Evolutionary conservation across 2,113 vertebrate species (phyloP).

Genomic region (Hippocampus abdominalis): DNA sequence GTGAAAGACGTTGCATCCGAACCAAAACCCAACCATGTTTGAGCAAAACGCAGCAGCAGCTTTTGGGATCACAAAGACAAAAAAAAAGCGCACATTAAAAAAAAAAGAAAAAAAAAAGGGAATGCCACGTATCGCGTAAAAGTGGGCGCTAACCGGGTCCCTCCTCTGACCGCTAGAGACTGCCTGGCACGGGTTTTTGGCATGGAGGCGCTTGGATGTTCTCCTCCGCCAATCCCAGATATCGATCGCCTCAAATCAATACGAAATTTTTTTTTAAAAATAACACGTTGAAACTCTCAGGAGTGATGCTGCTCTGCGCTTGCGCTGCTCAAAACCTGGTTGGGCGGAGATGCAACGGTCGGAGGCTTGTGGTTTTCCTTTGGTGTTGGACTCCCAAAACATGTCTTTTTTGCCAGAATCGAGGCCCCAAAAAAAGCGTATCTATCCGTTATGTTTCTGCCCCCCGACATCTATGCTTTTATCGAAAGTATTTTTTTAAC

Average conservation of each 20-base stretch:
- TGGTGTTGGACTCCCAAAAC: not conserved
- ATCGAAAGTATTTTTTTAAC: conserved; percentile 47
- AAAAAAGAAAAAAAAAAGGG: conserved; percentile 13
- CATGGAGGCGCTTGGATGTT: conserved; percentile 80
- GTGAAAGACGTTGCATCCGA: conserved; percentile 31
- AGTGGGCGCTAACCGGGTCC: conserved; percentile 70
- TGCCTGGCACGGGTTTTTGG: conserved; percentile 73
- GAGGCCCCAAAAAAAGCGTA: not conserved
- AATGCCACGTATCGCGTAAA: conserved; percentile 75
- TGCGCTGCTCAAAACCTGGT: conserved; percentile 54
- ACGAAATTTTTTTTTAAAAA: too few species aligned
- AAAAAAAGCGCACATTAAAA: not conserved
- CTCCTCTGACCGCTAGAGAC: conserved; percentile 61
- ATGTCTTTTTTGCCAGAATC: not conserved
- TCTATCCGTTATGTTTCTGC: conserved; percentile 36
- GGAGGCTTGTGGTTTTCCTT: not conserved
- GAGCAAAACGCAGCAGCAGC: conserved; percentile 39
- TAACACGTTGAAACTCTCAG: conserved; percentile 21
- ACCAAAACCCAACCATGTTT: conserved; percentile 53
- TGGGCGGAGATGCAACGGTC: conserved; percentile 48
- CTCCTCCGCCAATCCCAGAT: conserved; percentile 65
- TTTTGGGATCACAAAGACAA: conserved; percentile 33
- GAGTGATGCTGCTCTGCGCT: conserved; percentile 42
- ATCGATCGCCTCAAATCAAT: conserved; percentile 35
- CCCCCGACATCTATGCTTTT: conserved; percentile 31